A percentile compares a stretch with the other conserved stretches of the same genome.
Evolutionary conservation across 2,113 vertebrate species (phyloP).

Genomic region (Tenrec ecaudatus): DNA sequence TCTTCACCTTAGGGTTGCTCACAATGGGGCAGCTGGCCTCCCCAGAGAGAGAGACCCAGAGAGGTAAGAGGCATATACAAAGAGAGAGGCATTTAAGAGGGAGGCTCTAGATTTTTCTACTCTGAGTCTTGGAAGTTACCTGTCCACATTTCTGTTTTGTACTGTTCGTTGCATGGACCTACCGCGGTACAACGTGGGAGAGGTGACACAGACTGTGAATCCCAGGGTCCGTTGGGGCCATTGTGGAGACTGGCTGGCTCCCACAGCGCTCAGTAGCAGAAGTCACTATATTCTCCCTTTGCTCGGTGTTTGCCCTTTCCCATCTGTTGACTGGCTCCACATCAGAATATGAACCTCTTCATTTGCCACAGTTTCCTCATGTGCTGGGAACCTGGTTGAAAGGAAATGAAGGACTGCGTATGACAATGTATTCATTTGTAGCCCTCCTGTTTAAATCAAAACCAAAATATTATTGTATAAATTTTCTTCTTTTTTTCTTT

Average conservation of each 20-base stretch:
- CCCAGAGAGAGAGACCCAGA: background rate
- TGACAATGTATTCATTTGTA: background rate
- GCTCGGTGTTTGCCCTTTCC: background rate
- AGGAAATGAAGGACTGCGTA: conserved; percentile 12
- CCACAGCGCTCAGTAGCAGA: background rate
- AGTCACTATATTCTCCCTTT: background rate
- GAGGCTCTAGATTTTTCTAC: background rate
- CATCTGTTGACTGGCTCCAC: background rate
- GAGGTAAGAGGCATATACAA: background rate
- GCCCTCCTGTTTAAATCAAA: background rate
- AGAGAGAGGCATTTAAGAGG: background rate
- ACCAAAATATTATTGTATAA: background rate
- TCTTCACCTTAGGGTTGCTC: background rate
- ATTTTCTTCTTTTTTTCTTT: background rate
- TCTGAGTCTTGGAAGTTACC: background rate
- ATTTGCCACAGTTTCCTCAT: background rate
- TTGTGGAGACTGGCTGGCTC: background rate
- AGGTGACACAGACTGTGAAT: background rate
- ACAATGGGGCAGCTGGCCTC: background rate
- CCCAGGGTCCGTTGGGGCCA: background rate
- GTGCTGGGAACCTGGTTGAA: background rate
- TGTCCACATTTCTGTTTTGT: background rate
- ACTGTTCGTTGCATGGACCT: background rate
- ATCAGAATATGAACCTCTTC: background rate
- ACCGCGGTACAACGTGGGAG: background rate